Conservation (phyloP, 2,113 vertebrate genomes). For the Callipepla squamata region DNA sequence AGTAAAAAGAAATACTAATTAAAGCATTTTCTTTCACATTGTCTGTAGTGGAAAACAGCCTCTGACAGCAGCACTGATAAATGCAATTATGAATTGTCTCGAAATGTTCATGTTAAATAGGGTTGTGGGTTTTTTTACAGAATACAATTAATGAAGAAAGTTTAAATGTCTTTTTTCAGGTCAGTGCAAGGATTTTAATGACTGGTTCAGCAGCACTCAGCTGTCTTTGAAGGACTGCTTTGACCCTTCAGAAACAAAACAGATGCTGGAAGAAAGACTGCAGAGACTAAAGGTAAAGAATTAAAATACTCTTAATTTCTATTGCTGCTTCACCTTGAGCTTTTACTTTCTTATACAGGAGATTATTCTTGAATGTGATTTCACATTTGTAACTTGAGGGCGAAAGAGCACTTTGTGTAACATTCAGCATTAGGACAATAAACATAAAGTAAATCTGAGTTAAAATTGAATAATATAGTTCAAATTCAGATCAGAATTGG, state of each 20-base stretch:
- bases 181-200: conserved; percentile 86
- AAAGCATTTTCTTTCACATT: background rate
- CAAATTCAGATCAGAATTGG: background rate
- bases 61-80: background rate
- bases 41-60: background rate
- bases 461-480: background rate
- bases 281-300: conserved; percentile 84
- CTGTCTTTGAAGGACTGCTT: conserved; percentile 89
- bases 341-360: background rate
- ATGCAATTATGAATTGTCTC: background rate
- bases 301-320: background rate
- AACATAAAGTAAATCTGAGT: background rate
- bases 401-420: background rate
- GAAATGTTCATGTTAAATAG: background rate
- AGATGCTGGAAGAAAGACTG: conserved; percentile 79
- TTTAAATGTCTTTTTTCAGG: conserved; percentile 73
- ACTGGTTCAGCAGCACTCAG: conserved; percentile 87
- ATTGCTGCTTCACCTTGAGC: background rate
- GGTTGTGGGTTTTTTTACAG: background rate
- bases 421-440: background rate
- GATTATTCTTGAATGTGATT: background rate
- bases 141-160: background rate
- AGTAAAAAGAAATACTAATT: background rate
- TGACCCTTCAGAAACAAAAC: conserved; percentile 84
- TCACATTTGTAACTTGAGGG: background rate